Percentiles rank a stretch among this genome's conserved stretches.
These are phyloP conservation scores for Subacronicta megacephala DNA, from an alignment of 2,888 invertebrate species.

Conservation along the genomic window DNA sequence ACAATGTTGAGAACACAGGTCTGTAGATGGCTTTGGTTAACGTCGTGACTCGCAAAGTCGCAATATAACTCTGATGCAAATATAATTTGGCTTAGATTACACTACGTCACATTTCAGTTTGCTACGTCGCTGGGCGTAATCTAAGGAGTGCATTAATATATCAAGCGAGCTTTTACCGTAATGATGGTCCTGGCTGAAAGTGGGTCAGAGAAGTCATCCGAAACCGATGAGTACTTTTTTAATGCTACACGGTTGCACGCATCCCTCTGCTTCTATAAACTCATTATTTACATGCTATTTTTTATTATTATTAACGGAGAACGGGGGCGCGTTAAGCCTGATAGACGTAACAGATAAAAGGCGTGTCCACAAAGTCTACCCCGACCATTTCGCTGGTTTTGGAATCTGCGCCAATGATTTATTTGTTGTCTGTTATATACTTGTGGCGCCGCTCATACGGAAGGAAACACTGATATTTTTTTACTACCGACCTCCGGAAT, in stretches of 20 bases:
- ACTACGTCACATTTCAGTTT: constrained; percentile 48
- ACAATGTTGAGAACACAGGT: constrained; percentile 71
- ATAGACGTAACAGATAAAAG: constrained; percentile 88
- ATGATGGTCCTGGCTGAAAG: constrained; percentile 65
- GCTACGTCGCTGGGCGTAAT: constrained; percentile 43
- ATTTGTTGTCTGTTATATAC: constrained; percentile 79
- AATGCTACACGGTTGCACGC: constrained; percentile 66
- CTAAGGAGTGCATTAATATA: constrained; percentile 65
- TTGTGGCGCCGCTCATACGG: constrained; percentile 74
- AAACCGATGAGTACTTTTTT: constrained; percentile 65
- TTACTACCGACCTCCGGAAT: constrained; percentile 73
- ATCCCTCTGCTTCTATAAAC: constrained; percentile 61
- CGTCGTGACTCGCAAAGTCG: constrained; percentile 76
- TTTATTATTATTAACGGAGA: constrained; percentile 73
- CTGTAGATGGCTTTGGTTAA: constrained; percentile 61
- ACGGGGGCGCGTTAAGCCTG: constrained; percentile 71
- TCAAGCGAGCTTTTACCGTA: constrained; percentile 71
- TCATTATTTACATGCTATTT: constrained; percentile 72
- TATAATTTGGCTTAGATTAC: constrained; percentile 66
- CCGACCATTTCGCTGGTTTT: constrained; percentile 82
- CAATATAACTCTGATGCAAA: constrained; percentile 62
- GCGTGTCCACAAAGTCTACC: constrained; percentile 80
- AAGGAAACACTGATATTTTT: constrained; percentile 80
- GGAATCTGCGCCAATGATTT: constrained; percentile 86
- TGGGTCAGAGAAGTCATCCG: constrained; percentile 69